Percentiles rank a stretch among this genome's conserved stretches.
phyloP scores from a whole-genome alignment of 1,140 invertebrate genomes.

The Dendroctonus ponderosae region DNA sequence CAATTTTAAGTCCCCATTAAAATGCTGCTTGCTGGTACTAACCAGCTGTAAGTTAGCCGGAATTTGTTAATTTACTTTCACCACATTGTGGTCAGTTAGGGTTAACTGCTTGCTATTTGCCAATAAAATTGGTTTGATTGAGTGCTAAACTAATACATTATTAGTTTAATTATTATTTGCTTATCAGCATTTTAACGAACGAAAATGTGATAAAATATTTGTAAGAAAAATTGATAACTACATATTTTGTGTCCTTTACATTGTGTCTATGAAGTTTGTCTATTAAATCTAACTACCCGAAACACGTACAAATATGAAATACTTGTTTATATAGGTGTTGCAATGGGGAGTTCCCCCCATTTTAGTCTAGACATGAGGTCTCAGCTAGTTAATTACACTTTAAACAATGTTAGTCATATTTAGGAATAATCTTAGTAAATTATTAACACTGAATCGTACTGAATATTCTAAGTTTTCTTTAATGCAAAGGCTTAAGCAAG shows the following conservation, averaged over 20 bases:
- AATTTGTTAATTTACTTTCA: no score
- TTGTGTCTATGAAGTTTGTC: slow-evolving; percentile 22
- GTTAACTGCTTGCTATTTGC: no score
- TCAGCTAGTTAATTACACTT: slow-evolving; percentile 16
- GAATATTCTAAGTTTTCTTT: slow-evolving; percentile 14
- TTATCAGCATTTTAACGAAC: slow-evolving; percentile 20
- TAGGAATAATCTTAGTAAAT: slow-evolving; percentile 25
- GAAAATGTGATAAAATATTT: slow-evolving; percentile 28
- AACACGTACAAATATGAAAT: slow-evolving; percentile 17
- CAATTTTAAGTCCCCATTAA: no score
- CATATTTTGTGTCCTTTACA: slow-evolving; percentile 19
- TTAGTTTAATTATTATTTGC: slow-evolving; percentile 5
- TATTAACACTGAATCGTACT: slow-evolving; percentile 23
- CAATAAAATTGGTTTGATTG: no score
- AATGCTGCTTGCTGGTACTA: no score
- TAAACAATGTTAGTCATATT: slow-evolving; percentile 21
- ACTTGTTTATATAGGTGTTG: slow-evolving; percentile 5
- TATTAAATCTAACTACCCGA: slow-evolving; percentile 4
- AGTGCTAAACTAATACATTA: no score
- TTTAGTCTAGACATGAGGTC: slow-evolving; percentile 8
- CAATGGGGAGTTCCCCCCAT: slow-evolving; percentile 8
- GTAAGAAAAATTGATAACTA: slow-evolving; percentile 16
- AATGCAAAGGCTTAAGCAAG: no score
- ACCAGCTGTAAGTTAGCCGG: no score
- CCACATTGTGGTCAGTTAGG: no score